Evolutionary conservation across 2,797 vertebrate species (phyloP), one percentile per base, ranked within the genome.

Genomic region (Gouania willdenowi): DNA sequence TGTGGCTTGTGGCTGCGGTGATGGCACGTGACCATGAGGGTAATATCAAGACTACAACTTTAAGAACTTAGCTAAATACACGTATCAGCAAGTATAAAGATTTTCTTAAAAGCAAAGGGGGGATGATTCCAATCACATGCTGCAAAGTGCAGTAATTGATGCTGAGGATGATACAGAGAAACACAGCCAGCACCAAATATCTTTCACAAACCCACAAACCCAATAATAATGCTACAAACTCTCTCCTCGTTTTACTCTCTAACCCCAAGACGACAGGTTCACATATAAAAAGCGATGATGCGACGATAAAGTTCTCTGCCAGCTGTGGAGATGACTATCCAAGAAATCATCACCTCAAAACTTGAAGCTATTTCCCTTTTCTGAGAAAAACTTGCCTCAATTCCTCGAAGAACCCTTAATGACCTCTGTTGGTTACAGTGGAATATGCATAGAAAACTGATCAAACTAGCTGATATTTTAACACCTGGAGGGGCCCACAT

Each of bases 271-370:
- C 57, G 45, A 60, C 13, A 29, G 27, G 46, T 62, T 77, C 33
- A 59, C 56, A 9, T 8, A 39, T 12, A 24, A 37, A 51, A 66
- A 47, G 30, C 26, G 76, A 66, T 54, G n/a, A n/a, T n/a, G n/a
- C 44, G 45, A 42, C 57, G 66, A 56, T 46, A 39, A 15, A 51
- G 31, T 59, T 69, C 69, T 5, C 51, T 75, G 79, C 77, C 79
- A 86, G 69, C 70, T 65, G 49, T 56, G 71, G 85, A 58, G 59
- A 79, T 79, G 65, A 81, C 71, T 66, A 74, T 78, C 44, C 60
- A 52, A 67, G 57, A 78, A 83, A 82, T 87, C 34, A 82, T 86
- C 87, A 90, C 83, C 83, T 87, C 66, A 79, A 76, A 42, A 66
- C n/a, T n/a, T 68, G 39, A 47, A 34, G 69, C 55, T 50, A 55